A percentile compares a stretch with the other conserved stretches of the same genome.
Conservation (phyloP, 2,888 invertebrate genomes). For the Nudaria mundana region DNA sequence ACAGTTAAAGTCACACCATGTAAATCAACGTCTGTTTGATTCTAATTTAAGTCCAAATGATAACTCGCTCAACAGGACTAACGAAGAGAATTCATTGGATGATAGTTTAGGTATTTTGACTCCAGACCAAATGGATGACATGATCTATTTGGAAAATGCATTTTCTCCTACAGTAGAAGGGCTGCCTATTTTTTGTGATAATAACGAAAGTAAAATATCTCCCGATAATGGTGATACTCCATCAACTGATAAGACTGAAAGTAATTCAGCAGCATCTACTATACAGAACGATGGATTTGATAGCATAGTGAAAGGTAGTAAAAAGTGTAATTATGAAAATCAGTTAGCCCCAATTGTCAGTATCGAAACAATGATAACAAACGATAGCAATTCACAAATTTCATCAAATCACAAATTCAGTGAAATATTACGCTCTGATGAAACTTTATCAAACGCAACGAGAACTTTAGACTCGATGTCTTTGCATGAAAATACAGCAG, state of each 20-base stretch:
- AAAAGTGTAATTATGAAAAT: conserved; percentile 35
- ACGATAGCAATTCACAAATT: conserved; percentile 37
- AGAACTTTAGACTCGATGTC: conserved; percentile 34
- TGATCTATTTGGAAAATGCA: conserved; percentile 82
- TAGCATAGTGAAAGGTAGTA: conserved; percentile 40
- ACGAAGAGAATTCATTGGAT: conserved; percentile 91
- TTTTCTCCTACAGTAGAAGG: conserved; percentile 85
- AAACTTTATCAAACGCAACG: conserved; percentile 51
- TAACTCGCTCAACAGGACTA: conserved; percentile 69
- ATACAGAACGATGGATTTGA: conserved; percentile 75
- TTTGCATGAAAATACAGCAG: conserved; percentile 30
- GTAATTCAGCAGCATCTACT: conserved; percentile 74
- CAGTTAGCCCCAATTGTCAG: conserved; percentile 52
- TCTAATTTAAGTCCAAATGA: conserved; percentile 71
- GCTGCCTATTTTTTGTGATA: conserved; percentile 75
- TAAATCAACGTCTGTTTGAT: conserved; percentile 58
- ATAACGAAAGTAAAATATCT: conserved; percentile 65
- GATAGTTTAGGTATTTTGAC: conserved; percentile 93
- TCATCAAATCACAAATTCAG: conserved; percentile 31
- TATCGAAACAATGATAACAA: conserved; percentile 48
- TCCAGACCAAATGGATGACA: conserved; percentile 93
- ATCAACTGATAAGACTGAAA: conserved; percentile 80
- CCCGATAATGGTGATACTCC: conserved; percentile 78
- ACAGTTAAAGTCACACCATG: conserved; percentile 67
- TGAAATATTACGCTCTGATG: conserved; percentile 26